Conservation (phyloP, 2,888 invertebrate genomes). For the Eristalis tenax region DNA sequence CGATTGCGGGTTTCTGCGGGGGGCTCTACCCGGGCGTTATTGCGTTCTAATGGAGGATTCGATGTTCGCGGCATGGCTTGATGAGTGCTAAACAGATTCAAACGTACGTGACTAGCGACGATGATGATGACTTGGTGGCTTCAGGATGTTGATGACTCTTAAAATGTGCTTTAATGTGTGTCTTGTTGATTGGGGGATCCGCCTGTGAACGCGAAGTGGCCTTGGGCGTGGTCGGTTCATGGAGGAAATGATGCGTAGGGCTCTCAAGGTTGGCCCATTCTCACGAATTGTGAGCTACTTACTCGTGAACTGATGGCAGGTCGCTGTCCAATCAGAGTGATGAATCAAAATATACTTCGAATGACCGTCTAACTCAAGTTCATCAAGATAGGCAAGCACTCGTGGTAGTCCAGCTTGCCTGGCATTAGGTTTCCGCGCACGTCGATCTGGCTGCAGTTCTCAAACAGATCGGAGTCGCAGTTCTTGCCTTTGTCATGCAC, state of each 20-base stretch:
- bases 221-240: neutral
- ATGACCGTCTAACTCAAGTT: no score
- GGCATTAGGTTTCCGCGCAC: no score
- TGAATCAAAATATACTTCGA: neutral
- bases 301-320: neutral
- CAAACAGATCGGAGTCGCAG: no score
- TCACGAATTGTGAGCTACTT: neutral
- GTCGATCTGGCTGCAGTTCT: no score
- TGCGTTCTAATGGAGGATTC: neutral
- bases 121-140: neutral
- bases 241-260: neutral
- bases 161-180: neutral
- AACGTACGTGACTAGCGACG: neutral
- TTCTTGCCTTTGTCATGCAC: no score
- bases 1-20: neutral
- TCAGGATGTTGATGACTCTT: neutral
- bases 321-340: neutral
- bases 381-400: no score
- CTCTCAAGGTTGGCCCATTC: neutral
- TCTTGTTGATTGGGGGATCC: neutral
- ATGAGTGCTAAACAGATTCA: neutral
- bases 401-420: no score
- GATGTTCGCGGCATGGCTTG: neutral
- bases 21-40: neutral
- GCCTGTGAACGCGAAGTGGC: neutral